Conservation (phyloP, 2,113 vertebrate species). For the Eublepharis macularius region DNA sequence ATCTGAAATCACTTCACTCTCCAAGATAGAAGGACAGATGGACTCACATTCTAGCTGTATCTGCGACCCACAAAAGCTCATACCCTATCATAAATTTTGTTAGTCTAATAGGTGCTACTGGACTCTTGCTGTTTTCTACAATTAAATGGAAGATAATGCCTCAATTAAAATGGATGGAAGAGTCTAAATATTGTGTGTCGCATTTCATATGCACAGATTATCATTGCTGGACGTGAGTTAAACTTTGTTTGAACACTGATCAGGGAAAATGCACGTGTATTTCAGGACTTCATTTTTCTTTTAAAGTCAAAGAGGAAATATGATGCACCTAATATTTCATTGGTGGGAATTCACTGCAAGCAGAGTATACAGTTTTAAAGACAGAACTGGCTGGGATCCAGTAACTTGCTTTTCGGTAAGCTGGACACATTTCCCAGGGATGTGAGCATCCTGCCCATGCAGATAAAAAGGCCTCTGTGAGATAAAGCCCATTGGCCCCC, state of each 20-base stretch:
- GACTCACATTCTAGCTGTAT: too few species aligned
- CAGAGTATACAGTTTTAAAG: conserved; percentile 56
- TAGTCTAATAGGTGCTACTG: too few species aligned
- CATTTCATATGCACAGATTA: neutral
- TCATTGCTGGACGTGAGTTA: neutral
- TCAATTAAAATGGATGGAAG: neutral
- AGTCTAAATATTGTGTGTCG: neutral
- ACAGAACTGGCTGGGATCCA: conserved; percentile 45
- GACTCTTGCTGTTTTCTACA: too few species aligned
- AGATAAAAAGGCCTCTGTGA: conserved; percentile 65
- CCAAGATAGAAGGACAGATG: too few species aligned
- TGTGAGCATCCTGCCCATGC: conserved; percentile 74
- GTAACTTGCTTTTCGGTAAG: conserved; percentile 67
- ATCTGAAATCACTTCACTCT: too few species aligned
- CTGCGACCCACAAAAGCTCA: too few species aligned
- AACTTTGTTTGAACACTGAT: neutral
- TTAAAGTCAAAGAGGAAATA: neutral
- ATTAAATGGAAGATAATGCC: neutral
- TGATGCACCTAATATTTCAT: neutral
- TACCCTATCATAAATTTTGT: too few species aligned
- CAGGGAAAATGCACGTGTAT: neutral
- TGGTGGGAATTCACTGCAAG: conserved; percentile 25
- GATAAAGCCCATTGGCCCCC: conserved; percentile 47
- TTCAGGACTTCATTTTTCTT: neutral
- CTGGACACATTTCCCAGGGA: conserved; percentile 68